phyloP scores from a whole-genome alignment of 2,888 invertebrate genomes.

The Brachycybe producta region DNA sequence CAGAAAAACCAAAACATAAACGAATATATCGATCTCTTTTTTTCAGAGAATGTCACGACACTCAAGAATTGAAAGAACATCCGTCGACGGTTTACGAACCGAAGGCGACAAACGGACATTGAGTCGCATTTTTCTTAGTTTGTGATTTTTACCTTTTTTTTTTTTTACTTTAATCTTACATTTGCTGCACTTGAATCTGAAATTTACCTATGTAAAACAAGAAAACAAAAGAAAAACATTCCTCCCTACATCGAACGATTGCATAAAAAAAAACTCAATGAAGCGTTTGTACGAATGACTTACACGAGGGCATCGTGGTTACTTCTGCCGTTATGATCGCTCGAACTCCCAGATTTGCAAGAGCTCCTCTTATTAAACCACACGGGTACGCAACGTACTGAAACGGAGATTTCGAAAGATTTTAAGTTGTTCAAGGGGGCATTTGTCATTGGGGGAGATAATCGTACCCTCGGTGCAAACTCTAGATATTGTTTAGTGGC shows the following conservation, averaged over 20 bases:
- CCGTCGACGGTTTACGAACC: neutral
- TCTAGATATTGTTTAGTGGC: constrained; percentile 82
- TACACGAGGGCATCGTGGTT: constrained; percentile 78
- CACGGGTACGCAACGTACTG: constrained; percentile 88
- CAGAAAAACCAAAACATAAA: neutral
- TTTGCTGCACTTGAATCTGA: constrained; percentile 18
- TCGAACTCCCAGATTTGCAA: constrained; percentile 85
- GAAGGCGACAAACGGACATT: too few relatives aligned
- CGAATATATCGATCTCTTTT: constrained; percentile 10
- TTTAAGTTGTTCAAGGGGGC: too few relatives aligned
- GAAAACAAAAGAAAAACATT: too few relatives aligned
- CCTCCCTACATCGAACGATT: too few relatives aligned
- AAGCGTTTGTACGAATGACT: too few relatives aligned
- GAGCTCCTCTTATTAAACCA: constrained; percentile 83
- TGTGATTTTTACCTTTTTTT: constrained; percentile 18
- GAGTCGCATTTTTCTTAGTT: too few relatives aligned
- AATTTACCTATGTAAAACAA: constrained; percentile 18
- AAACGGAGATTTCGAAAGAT: constrained; percentile 31
- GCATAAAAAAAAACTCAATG: too few relatives aligned
- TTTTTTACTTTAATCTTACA: neutral
- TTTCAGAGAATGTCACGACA: constrained; percentile 17
- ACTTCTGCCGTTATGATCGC: constrained; percentile 93
- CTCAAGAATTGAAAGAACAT: constrained; percentile 12
- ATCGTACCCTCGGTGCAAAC: constrained; percentile 63
- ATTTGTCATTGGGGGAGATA: too few relatives aligned